Conservation (phyloP, 2,797 vertebrate genomes). For the Manis pentadactyla region DNA sequence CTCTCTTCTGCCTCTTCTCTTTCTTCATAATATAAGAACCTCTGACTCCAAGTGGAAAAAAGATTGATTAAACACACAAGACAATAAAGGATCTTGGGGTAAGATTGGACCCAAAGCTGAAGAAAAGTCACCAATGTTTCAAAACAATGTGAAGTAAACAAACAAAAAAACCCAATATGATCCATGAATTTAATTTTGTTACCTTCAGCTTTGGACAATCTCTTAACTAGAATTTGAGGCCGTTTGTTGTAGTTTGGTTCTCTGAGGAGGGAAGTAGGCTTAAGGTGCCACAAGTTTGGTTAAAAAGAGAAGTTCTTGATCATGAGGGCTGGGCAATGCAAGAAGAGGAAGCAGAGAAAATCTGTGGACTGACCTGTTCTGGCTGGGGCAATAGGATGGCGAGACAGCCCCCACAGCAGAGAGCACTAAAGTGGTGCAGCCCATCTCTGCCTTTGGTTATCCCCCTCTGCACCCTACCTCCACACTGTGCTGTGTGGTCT, state of each 20-base stretch:
- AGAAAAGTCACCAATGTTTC: neutral
- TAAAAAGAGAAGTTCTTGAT: slow-evolving; percentile 1
- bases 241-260: neutral
- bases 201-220: neutral
- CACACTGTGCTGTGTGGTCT: neutral
- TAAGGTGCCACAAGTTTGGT: neutral
- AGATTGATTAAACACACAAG: neutral
- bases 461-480: neutral
- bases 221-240: neutral
- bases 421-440: too few species aligned
- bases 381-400: neutral
- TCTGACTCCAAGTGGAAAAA: neutral
- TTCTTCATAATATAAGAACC: slow-evolving; percentile 25
- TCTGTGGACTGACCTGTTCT: neutral
- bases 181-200: neutral
- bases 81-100: slow-evolving; percentile 17
- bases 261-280: neutral
- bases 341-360: slow-evolving; percentile 34
- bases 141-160: neutral
- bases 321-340: neutral
- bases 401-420: neutral
- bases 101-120: neutral
- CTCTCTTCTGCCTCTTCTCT: neutral
- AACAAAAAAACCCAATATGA: neutral
- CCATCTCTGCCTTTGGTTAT: neutral